Evolutionary conservation across 2,888 invertebrate genomes (phyloP).

Genomic region (Ferdinandea cuprea): DNA sequence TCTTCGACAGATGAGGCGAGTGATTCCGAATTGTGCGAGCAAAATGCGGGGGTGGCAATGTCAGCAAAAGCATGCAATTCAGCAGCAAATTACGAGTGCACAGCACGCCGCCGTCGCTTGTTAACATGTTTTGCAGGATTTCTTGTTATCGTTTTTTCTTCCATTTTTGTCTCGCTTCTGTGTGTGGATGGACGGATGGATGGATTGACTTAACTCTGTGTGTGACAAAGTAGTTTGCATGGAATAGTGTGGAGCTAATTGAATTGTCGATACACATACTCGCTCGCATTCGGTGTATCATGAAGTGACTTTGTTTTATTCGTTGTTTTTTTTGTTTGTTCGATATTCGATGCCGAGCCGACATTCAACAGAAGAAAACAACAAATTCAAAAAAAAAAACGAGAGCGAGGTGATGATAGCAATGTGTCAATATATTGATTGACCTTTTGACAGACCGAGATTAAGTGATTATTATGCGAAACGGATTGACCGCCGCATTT

Average conservation of each 20-base stretch:
- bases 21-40: constrained; percentile 24
- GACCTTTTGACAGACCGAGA: constrained; percentile 5
- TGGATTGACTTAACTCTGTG: background rate
- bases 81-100: constrained; percentile 25
- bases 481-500: background rate
- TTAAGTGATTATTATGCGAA: constrained; percentile 5
- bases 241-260: constrained; percentile 6
- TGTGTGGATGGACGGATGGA: too few species aligned
- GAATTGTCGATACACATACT: constrained; percentile 5
- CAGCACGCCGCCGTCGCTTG: constrained; percentile 12
- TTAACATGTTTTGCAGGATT: constrained; percentile 10
- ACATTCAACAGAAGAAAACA: background rate
- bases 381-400: background rate
- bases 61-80: constrained; percentile 17
- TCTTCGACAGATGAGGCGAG: constrained; percentile 33
- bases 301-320: background rate
- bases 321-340: background rate
- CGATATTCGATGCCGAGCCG: background rate
- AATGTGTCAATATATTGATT: constrained; percentile 13
- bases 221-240: constrained; percentile 16
- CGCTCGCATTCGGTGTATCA: too few species aligned
- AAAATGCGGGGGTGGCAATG: constrained; percentile 16
- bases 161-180: background rate
- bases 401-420: background rate
- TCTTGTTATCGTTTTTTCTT: background rate